These are phyloP conservation scores for Belonocnema kinseyi DNA, from an alignment of 1,140 invertebrate genomes.

Conservation along the genomic window DNA sequence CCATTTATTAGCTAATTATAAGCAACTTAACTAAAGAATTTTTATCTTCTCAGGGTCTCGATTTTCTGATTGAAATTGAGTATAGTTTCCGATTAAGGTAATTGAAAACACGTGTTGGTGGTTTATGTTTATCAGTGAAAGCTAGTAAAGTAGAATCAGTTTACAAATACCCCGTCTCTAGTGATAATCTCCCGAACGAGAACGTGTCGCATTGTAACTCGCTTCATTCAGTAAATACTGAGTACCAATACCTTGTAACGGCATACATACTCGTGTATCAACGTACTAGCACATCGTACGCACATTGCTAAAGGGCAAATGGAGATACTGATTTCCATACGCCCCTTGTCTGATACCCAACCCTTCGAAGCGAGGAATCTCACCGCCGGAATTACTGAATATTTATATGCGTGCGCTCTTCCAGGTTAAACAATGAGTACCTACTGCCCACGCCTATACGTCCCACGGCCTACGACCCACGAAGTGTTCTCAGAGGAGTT, in stretches of 20 bases:
- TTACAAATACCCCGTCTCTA: slow-evolving; percentile 14
- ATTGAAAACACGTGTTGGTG: neutral
- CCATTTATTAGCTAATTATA: too few relatives aligned
- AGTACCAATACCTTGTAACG: slow-evolving; percentile 12
- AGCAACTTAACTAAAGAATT: too few relatives aligned
- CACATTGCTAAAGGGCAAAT: slow-evolving; percentile 1
- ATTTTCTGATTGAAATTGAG: too few relatives aligned
- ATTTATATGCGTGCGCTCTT: slow-evolving; percentile 43
- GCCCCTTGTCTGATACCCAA: slow-evolving; percentile 45
- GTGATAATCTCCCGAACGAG: slow-evolving; percentile 17
- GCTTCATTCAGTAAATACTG: slow-evolving; percentile 1
- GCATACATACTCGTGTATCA: neutral
- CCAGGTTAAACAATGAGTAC: slow-evolving; percentile 48
- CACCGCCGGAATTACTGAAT: slow-evolving; percentile 47
- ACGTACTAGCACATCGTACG: neutral
- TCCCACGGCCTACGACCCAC: slow-evolving; percentile 40
- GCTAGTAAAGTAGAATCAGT: slow-evolving; percentile 22
- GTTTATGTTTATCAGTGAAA: slow-evolving; percentile 9
- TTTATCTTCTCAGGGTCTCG: too few relatives aligned
- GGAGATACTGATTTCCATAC: slow-evolving; percentile 41
- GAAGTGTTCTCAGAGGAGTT: slow-evolving; percentile 26
- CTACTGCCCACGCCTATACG: slow-evolving; percentile 42
- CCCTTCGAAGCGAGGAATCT: slow-evolving; percentile 38
- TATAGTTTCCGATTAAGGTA: too few relatives aligned
- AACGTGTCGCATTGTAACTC: slow-evolving; percentile 25